These are phyloP conservation scores for Lepidurus apus DNA, from an alignment of 1,140 invertebrate species.

Conservation along the genomic window DNA sequence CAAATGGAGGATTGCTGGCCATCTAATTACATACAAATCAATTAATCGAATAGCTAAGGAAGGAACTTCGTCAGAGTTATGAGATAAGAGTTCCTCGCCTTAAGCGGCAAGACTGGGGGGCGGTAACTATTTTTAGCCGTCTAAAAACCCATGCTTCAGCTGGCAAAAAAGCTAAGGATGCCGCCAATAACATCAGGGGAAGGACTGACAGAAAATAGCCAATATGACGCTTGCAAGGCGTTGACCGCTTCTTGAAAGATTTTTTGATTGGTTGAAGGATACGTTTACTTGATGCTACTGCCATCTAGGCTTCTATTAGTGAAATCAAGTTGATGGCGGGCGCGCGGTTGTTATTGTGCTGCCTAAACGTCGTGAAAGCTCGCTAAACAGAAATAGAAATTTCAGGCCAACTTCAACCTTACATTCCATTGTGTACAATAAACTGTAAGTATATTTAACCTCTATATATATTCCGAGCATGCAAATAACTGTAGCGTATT, in stretches of 20 bases:
- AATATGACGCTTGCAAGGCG: too few species aligned
- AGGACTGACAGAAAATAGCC: too few species aligned
- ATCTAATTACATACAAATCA: background rate
- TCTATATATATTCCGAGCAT: background rate
- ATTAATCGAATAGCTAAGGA: background rate
- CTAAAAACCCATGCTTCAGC: too few species aligned
- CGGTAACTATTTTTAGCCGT: too few species aligned
- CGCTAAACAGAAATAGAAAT: background rate
- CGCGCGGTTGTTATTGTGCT: conserved; percentile 17
- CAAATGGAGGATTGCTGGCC: background rate
- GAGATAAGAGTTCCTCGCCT: too few species aligned
- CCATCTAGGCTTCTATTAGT: background rate
- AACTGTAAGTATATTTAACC: background rate
- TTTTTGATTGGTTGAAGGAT: too few species aligned
- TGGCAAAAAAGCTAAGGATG: too few species aligned
- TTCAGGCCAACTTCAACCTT: background rate
- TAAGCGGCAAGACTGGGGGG: too few species aligned
- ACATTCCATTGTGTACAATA: background rate
- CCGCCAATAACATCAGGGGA: too few species aligned
- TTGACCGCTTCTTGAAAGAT: too few species aligned
- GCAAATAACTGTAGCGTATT: background rate
- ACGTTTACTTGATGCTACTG: too few species aligned
- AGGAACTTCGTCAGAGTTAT: background rate
- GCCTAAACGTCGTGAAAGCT: background rate
- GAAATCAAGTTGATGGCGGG: conserved; percentile 2